Conservation (phyloP, 2,113 vertebrate species). For the human region GRCh38 chr5:6108001-6108500, state of each 20-base stretch:
- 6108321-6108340: fast-evolving
- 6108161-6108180: fast-evolving
- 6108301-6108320: fast-evolving
- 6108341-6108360: background rate
- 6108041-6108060: fast-evolving
- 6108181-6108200: fast-evolving
- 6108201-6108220: background rate
- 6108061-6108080: background rate
- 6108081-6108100: fast-evolving
- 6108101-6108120: fast-evolving
- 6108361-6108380: fast-evolving
- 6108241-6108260: background rate
- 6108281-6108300: background rate
- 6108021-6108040: background rate
- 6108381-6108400: background rate
- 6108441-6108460: background rate
- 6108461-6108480: background rate
- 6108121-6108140: fast-evolving
- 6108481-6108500: background rate
- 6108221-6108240: fast-evolving
- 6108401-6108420: background rate
- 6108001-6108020: background rate
- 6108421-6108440: background rate
- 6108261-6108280: background rate
- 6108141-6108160: background rate